A percentile compares a stretch with the other conserved stretches of the same genome.
phyloP scores from a whole-genome alignment of 2,888 invertebrate genomes.

The Bembecia ichneumoniformis region DNA sequence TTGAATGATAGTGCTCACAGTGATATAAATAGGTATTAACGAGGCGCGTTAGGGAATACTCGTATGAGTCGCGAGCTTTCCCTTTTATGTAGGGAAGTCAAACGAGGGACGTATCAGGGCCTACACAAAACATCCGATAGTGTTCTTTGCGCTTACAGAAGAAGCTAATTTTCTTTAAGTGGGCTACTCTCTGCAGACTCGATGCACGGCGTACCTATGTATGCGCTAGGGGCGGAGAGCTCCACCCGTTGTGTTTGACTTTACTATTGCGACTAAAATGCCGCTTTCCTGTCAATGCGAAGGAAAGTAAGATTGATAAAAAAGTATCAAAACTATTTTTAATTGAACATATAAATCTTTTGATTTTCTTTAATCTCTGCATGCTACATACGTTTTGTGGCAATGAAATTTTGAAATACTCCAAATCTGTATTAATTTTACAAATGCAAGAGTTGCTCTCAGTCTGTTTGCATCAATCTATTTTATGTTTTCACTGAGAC shows the following conservation, averaged over 20 bases:
- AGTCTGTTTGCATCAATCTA: too few species aligned
- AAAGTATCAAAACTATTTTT: background rate
- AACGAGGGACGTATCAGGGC: conserved; percentile 51
- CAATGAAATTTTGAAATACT: too few species aligned
- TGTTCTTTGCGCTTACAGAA: conserved; percentile 65
- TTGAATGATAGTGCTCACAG: background rate
- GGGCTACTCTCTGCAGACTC: conserved; percentile 52
- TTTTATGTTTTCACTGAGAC: too few species aligned
- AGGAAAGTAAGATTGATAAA: background rate
- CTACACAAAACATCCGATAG: conserved; percentile 65
- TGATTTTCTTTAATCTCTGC: too few species aligned
- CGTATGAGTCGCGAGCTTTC: conserved; percentile 16
- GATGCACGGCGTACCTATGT: conserved; percentile 17
- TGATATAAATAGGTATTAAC: background rate
- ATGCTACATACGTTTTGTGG: too few species aligned
- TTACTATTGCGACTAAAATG: conserved; percentile 40
- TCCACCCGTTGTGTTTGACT: conserved; percentile 47
- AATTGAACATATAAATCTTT: too few species aligned
- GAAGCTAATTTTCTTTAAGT: conserved; percentile 71
- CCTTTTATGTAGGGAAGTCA: conserved; percentile 52
- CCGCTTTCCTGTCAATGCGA: conserved; percentile 15
- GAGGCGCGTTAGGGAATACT: background rate
- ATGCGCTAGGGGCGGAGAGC: conserved; percentile 34
- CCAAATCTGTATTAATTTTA: too few species aligned
- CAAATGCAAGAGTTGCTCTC: too few species aligned